These are phyloP conservation scores for Baccha elongata DNA, from an alignment of 2,888 invertebrate species.

Conservation along the genomic window DNA sequence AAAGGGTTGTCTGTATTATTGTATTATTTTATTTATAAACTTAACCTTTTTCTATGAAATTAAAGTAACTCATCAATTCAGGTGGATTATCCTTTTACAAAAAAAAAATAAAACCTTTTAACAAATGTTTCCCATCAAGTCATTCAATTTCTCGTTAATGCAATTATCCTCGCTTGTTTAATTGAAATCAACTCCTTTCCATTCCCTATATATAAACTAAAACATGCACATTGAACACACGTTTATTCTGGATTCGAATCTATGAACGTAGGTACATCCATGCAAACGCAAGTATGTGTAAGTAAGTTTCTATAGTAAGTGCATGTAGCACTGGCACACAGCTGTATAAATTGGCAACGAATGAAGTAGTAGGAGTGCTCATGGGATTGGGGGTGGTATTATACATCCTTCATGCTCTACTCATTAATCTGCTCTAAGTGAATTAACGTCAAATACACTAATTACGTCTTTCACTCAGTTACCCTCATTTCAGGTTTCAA, in stretches of 20 bases:
- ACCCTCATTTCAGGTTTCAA: constrained; percentile 75
- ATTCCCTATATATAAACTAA: neutral
- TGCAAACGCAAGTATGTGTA: neutral
- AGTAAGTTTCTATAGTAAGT: neutral
- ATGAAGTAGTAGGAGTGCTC: neutral
- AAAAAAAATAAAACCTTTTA: neutral
- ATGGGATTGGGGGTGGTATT: constrained; percentile 25
- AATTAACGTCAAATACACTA: constrained; percentile 76
- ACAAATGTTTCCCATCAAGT: constrained; percentile 41
- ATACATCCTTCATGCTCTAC: constrained; percentile 74
- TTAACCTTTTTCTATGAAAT: too few relatives aligned
- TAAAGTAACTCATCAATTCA: too few relatives aligned
- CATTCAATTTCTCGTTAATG: constrained; percentile 61
- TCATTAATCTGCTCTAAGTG: constrained; percentile 76
- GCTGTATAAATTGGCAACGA: constrained; percentile 9
- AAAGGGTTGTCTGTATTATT: too few relatives aligned
- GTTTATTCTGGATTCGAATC: constrained; percentile 16
- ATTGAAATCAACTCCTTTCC: constrained; percentile 41
- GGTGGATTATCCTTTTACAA: too few relatives aligned
- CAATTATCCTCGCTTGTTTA: constrained; percentile 65
- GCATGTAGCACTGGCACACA: neutral
- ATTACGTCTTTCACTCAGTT: constrained; percentile 76
- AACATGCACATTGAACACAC: constrained; percentile 28
- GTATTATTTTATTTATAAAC: too few relatives aligned
- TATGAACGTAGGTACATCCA: neutral